These are phyloP conservation scores for Scaptomyza caliginosa DNA, from an alignment of 2,888 invertebrate genomes.

Conservation along the genomic window DNA sequence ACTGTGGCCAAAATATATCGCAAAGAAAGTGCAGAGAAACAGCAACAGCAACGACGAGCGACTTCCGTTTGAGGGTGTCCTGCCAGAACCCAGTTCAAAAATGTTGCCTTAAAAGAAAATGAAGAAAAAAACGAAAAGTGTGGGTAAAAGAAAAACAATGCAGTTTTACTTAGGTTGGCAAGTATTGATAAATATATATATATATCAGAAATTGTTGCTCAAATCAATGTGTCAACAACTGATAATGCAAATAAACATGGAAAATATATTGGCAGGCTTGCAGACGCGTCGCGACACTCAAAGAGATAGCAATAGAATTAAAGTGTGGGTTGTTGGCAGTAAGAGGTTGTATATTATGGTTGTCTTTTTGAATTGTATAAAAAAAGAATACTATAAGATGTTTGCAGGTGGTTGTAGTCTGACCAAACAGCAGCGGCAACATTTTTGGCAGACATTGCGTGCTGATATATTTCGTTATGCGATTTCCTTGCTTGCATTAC, in stretches of 20 bases:
- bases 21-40: constrained; percentile 22
- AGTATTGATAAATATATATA: constrained; percentile 68
- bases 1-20: constrained; percentile 58
- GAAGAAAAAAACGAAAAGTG: constrained; percentile 2
- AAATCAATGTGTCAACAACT: constrained; percentile 67
- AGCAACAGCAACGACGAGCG: constrained; percentile 29
- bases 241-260: constrained; percentile 52
- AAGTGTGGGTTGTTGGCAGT: too few relatives aligned
- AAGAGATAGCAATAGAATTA: constrained; percentile 5
- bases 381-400: neutral
- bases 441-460: constrained; percentile 69
- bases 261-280: constrained; percentile 69
- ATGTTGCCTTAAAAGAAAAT: neutral
- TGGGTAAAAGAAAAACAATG: constrained; percentile 44
- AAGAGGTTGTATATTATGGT: constrained; percentile 4
- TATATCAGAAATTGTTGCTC: constrained; percentile 65
- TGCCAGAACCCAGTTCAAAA: constrained; percentile 39
- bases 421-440: constrained; percentile 50
- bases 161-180: constrained; percentile 58
- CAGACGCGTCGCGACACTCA: constrained; percentile 33
- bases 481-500: constrained; percentile 57
- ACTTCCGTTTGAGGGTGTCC: constrained; percentile 58
- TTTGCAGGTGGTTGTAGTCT: constrained; percentile 2
- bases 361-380: neutral
- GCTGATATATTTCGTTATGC: constrained; percentile 60